These are phyloP conservation scores for Drosophila ohnishii DNA, from an alignment of 1,140 invertebrate species.

Conservation along the genomic window DNA sequence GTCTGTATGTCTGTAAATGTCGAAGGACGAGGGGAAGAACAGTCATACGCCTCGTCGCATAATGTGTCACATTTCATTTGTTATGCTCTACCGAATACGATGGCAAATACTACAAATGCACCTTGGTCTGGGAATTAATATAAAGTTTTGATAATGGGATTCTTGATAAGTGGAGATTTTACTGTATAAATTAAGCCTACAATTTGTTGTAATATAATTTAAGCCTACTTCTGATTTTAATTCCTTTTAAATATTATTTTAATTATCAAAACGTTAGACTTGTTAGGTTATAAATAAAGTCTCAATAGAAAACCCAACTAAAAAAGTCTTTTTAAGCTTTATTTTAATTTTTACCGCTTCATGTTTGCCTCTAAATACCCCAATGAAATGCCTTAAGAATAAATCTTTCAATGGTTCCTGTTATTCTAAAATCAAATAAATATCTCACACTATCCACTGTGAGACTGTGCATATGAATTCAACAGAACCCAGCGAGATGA, in stretches of 20 bases:
- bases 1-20: not conserved
- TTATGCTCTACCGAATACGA: slow-evolving; percentile 61
- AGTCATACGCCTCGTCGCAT: slow-evolving; percentile 76
- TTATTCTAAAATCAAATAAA: no score
- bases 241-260: no score
- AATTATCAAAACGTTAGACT: no score
- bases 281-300: not conserved
- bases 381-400: not conserved
- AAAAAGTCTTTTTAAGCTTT: not conserved
- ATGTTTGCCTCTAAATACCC: no score
- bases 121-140: slow-evolving; percentile 11
- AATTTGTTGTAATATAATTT: no score
- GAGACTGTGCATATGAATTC: slow-evolving; percentile 53
- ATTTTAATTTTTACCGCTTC: not conserved
- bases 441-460: not conserved
- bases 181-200: no score
- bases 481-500: slow-evolving; percentile 36
- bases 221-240: no score
- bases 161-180: no score
- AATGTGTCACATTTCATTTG: slow-evolving; percentile 80
- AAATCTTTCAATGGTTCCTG: not conserved
- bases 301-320: not conserved
- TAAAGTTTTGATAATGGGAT: not conserved
- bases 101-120: slow-evolving; percentile 32
- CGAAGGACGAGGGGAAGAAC: slow-evolving; percentile 41